Base-by-base conservation (phyloP, 2,113 vertebrate species). In the Petrocephalus microphthalmus region DNA sequence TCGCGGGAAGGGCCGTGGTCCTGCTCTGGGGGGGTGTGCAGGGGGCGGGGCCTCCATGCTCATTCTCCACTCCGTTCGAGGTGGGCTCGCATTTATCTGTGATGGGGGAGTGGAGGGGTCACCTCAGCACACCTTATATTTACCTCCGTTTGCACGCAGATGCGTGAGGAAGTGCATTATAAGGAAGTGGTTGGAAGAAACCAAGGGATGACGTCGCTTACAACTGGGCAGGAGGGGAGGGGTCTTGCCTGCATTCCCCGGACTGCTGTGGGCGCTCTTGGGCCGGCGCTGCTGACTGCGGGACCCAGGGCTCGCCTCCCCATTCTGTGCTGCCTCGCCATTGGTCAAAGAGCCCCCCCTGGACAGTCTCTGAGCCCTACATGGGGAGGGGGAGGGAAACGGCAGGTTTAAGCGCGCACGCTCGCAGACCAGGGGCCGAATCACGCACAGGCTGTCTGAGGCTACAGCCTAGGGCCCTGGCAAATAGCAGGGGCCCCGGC, bases 1-100 rank as follows among this genome's bases (percentile, higher is more conserved):
- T 88, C 87, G 29, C 89, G 84, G 0, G 91, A 91, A 2, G 93
- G 93, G 1, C 54, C 1, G 93, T 93, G 17, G 54, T n/a, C 54
- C 85, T 52, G 67, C 94, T 85, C 0, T 91, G 91, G 52, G 94
- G 91, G 5, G 94, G 91, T 0, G 92, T 92, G 71, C 90, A 91
- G 11, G 33, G 90, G 90, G 45, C 91, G 87, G 0, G 94, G 86
- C 89, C 91, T 8, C 33, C 93, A 45, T 89, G 94, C 10, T 95
- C 94, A 0, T 37, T 57, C 81, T 97, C 96, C 0, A 91, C 87
- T 20, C 93, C 92, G 11, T 95, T 94, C 5, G 90, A 91, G 0
- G 90, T 67, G 8, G 93, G 20, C 0, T 98, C 97, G 0, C 95
- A 96, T 5, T 95, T 97, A 93, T 94, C 97, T 99, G 92, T 0